These are phyloP conservation scores for Rhinopithecus roxellana DNA, from an alignment of 2,113 vertebrate genomes.

Conservation along the genomic window DNA sequence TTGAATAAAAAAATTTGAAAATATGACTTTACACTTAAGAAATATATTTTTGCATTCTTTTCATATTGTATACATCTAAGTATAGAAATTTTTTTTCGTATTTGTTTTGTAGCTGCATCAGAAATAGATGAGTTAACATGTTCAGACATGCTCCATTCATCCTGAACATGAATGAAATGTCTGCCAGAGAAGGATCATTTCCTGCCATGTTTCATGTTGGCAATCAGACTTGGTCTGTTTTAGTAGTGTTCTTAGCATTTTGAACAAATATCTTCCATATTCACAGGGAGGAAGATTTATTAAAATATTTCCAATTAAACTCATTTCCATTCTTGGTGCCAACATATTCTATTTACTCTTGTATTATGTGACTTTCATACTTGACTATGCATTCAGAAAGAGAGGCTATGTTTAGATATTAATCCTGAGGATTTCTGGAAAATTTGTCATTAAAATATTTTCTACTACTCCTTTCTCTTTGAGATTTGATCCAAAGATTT, in stretches of 20 bases:
- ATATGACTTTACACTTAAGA: neutral
- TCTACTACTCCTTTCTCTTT: neutral
- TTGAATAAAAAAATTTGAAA: neutral
- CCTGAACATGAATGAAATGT: constrained; percentile 40
- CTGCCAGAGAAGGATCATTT: constrained; percentile 48
- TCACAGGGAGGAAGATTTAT: constrained; percentile 4
- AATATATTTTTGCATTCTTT: neutral
- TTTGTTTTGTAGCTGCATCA: constrained; percentile 46
- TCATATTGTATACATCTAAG: neutral
- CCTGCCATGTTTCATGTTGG: constrained; percentile 33
- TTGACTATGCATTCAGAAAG: constrained; percentile 17
- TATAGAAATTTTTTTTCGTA: neutral
- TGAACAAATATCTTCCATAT: constrained; percentile 39
- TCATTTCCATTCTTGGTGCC: constrained; percentile 3
- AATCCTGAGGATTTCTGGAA: constrained; percentile 5
- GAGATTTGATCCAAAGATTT: neutral
- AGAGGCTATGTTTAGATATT: neutral
- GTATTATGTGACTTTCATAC: constrained; percentile 8
- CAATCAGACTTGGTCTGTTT: constrained; percentile 42
- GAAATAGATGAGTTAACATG: constrained; percentile 18
- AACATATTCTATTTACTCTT: constrained; percentile 45
- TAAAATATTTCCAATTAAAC: constrained; percentile 62
- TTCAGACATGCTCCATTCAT: constrained; percentile 43
- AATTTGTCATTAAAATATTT: constrained; percentile 1
- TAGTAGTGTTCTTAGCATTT: constrained; percentile 36